Conservation (phyloP, 2,888 invertebrate species). For the Tachina fera region DNA sequence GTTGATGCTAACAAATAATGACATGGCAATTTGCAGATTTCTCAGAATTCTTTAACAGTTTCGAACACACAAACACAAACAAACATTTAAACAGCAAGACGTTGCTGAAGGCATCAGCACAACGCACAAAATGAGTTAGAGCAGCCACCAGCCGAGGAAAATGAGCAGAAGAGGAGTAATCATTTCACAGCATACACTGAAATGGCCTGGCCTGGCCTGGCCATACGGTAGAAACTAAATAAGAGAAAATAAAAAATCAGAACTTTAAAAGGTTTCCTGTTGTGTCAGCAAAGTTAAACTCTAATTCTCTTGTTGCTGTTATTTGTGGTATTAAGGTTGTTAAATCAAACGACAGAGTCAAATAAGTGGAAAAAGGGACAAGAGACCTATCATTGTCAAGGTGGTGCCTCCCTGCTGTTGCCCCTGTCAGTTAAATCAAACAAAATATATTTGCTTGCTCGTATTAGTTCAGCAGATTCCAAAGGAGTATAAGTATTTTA, state of each 20-base stretch:
- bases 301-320: slow-evolving; percentile 73
- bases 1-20: slow-evolving; percentile 81
- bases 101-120: slow-evolving; percentile 28
- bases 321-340: slow-evolving; percentile 73
- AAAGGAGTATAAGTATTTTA: slow-evolving; percentile 54
- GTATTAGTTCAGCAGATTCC: slow-evolving; percentile 19
- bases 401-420: slow-evolving; percentile 76
- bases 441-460: slow-evolving; percentile 62
- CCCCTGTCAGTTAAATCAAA: slow-evolving; percentile 75
- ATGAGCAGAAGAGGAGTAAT: slow-evolving; percentile 42
- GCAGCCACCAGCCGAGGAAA: slow-evolving; percentile 27
- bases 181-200: slow-evolving; percentile 33
- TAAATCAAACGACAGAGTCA: slow-evolving; percentile 72
- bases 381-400: slow-evolving; percentile 77
- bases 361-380: slow-evolving; percentile 37
- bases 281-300: slow-evolving; percentile 78
- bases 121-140: slow-evolving; percentile 29
- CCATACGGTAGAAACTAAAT: slow-evolving; percentile 12
- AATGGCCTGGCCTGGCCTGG: not conserved
- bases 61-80: slow-evolving; percentile 19
- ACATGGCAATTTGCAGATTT: slow-evolving; percentile 82
- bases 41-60: slow-evolving; percentile 76
- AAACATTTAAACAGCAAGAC: slow-evolving; percentile 5
- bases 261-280: slow-evolving; percentile 65
- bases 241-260: slow-evolving; percentile 4